phyloP scores from a whole-genome alignment of 2,888 invertebrate species.

The Biston betularia region DNA sequence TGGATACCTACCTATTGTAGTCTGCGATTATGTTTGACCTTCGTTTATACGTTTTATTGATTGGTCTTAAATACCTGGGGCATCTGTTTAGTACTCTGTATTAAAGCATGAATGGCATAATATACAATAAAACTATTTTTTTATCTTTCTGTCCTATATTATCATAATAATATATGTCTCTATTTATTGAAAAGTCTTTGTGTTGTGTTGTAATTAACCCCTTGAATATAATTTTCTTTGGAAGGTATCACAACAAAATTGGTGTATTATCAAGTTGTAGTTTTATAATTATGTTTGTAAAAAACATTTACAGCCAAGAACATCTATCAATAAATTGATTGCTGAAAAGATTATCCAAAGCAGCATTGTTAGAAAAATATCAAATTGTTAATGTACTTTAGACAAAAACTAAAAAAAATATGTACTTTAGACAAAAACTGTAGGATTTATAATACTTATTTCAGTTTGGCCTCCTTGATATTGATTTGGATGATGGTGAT shows the following conservation, averaged over 20 bases:
- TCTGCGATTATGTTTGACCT: constrained; percentile 8
- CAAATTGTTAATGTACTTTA: too few species aligned
- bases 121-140: neutral
- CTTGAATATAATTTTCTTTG: neutral
- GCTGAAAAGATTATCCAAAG: too few species aligned
- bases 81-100: neutral
- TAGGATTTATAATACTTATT: constrained; percentile 33
- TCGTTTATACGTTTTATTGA: neutral
- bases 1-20: constrained; percentile 25
- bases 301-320: too few species aligned
- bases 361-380: too few species aligned
- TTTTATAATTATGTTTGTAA: neutral
- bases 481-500: constrained; percentile 85
- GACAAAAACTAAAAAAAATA: too few species aligned
- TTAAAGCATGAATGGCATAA: neutral
- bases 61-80: neutral
- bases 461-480: constrained; percentile 92
- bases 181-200: neutral
- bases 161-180: too few species aligned
- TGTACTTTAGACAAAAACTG: neutral
- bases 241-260: neutral
- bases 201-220: neutral
- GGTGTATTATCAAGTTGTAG: too few species aligned
- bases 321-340: too few species aligned
- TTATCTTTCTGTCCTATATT: neutral